These are phyloP conservation scores for Sthenelais limicola DNA, from an alignment of 2,888 invertebrate species.

Conservation along the genomic window DNA sequence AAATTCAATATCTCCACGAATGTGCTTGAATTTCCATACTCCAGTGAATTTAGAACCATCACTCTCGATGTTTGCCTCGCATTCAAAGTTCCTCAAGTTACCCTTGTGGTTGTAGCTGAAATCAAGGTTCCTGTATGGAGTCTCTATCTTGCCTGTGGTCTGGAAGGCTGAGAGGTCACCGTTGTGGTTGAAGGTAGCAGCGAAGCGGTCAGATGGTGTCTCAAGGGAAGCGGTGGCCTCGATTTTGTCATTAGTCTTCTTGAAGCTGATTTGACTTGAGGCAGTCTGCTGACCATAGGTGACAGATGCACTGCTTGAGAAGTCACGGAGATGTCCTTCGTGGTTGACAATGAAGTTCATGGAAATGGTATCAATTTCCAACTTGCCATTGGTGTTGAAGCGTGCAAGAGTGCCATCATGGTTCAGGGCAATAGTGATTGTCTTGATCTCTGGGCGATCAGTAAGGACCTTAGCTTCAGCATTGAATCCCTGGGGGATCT, in stretches of 20 bases:
- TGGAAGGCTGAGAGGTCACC: conserved; percentile 40
- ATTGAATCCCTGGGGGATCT: neutral
- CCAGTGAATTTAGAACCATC: neutral
- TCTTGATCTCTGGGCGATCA: neutral
- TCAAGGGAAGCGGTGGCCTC: neutral
- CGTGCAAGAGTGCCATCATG: conserved; percentile 12
- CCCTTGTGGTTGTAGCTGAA: conserved; percentile 45
- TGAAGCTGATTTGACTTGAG: conserved; percentile 20
- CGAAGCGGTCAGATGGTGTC: conserved; percentile 41
- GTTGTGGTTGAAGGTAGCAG: conserved; percentile 38
- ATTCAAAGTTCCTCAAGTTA: conserved; percentile 5
- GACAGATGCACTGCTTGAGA: conserved; percentile 32
- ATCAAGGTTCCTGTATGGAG: conserved; percentile 20
- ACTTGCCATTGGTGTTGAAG: conserved; percentile 11
- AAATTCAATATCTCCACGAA: conserved; percentile 42
- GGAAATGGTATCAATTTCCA: neutral
- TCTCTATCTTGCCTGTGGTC: conserved; percentile 32
- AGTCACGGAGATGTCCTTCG: conserved; percentile 15
- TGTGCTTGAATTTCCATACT: neutral
- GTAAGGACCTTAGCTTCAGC: conserved; percentile 18
- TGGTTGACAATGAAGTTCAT: conserved; percentile 21
- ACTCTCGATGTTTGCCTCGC: neutral
- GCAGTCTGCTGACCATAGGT: conserved; percentile 25
- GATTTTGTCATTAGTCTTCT: conserved; percentile 11
- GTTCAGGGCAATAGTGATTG: neutral